Evolutionary conservation across 2,797 vertebrate species (phyloP).

Genomic region (Eulemur rubriventer): DNA sequence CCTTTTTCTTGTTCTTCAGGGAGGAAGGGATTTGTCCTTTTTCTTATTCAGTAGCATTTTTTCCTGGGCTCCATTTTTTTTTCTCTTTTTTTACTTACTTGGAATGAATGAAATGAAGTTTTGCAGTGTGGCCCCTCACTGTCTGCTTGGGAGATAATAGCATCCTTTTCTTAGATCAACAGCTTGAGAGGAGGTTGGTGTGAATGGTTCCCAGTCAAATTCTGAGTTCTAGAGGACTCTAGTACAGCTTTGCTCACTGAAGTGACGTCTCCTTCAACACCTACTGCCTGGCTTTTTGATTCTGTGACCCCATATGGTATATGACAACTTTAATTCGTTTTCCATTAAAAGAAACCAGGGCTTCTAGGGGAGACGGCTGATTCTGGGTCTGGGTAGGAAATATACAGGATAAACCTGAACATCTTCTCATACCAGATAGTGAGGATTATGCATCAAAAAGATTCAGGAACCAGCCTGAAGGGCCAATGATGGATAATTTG

Average conservation of each 20-base stretch:
- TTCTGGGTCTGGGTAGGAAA: neutral
- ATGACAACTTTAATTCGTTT: constrained; percentile 13
- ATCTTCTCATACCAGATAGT: neutral
- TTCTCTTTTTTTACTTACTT: neutral
- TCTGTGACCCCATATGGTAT: neutral
- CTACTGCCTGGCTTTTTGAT: constrained; percentile 13
- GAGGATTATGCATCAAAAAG: neutral
- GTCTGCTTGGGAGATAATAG: neutral
- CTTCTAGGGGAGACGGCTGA: neutral
- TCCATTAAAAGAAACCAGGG: neutral
- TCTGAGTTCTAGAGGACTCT: constrained; percentile 16
- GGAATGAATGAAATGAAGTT: constrained; percentile 38
- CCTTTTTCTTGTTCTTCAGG: neutral
- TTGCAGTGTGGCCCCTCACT: neutral
- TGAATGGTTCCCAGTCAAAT: neutral
- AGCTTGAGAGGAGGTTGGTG: constrained; percentile 27
- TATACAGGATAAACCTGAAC: neutral
- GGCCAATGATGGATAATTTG: neutral
- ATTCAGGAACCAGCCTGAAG: neutral
- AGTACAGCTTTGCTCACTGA: neutral
- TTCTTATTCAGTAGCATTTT: constrained; percentile 11
- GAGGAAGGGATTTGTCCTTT: neutral
- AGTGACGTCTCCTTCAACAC: neutral
- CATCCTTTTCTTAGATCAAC: constrained; percentile 43
- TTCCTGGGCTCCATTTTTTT: neutral